Evolutionary conservation across 2,888 invertebrate genomes (phyloP).

Genomic region (Sinentomon sp.): DNA sequence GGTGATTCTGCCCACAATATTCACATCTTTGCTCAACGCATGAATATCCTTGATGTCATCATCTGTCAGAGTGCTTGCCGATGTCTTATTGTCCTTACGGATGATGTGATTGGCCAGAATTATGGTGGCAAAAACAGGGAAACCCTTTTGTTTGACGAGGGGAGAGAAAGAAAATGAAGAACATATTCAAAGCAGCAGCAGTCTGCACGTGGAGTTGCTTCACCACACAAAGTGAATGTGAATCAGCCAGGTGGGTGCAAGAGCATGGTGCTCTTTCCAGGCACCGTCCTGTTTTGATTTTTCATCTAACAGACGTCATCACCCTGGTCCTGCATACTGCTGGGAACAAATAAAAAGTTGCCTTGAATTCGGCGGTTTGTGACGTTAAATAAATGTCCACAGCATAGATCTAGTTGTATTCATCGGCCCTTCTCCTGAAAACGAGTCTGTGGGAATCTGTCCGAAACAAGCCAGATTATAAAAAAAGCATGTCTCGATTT

Average conservation of each 20-base stretch:
- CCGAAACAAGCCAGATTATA: too few species aligned
- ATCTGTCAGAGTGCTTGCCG: constrained; percentile 74
- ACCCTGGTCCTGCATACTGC: too few species aligned
- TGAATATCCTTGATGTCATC: constrained; percentile 75
- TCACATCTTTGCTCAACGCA: constrained; percentile 60
- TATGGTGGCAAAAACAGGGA: constrained; percentile 93
- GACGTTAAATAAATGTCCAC: too few species aligned
- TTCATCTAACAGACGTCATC: too few species aligned
- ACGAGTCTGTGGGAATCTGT: too few species aligned
- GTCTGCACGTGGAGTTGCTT: background rate
- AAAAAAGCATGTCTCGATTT: too few species aligned
- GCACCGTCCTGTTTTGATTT: background rate
- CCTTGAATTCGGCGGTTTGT: too few species aligned
- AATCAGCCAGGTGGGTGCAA: too few species aligned
- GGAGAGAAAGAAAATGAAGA: too few species aligned
- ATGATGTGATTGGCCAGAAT: constrained; percentile 84
- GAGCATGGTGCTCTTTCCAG: background rate
- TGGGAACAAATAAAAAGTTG: too few species aligned
- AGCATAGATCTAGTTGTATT: too few species aligned
- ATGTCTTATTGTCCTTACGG: constrained; percentile 78
- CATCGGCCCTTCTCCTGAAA: too few species aligned
- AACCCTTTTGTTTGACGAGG: constrained; percentile 35
- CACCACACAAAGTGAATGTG: background rate
- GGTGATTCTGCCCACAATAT: constrained; percentile 63
- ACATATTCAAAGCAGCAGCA: constrained; percentile 18